Base-by-base conservation (phyloP, 2,888 invertebrate genomes). In the Hololepta plana region DNA sequence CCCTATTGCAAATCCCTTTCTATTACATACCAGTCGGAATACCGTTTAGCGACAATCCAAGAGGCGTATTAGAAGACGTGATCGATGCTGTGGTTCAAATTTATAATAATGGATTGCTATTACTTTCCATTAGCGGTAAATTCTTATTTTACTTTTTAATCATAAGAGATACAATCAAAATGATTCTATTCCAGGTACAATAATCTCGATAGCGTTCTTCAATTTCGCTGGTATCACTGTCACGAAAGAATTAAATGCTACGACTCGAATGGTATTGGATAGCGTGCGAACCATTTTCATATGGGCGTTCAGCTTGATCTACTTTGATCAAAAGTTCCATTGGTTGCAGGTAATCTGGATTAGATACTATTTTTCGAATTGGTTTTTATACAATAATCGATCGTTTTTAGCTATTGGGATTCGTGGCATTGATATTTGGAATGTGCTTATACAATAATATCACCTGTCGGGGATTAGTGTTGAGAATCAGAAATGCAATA, bases 211-310 rank as follows among this genome's bases (percentile, higher is more conserved):
- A 37, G 85, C 91, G 1, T 80, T 90, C 57, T 91, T 91, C 60
- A 90, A 87, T 52, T 91, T 82, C 52, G 74, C 85, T 35, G 88
- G 88, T 6, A 72, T 91, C 35, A 81, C 80, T 45, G 81, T 95
- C 3, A 87, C 90, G 1, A 93, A 91, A 56, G 85, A 90, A 51
- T 67, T 90, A 43, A 90, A 84, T 2, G 90, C 93, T 2, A 88
- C 87, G 0, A 84, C 85, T 3, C 63, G 90, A 35, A 81, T 88
- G 76, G 77, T 91, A 7, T 59, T 90, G 23, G 90, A 91, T 49
- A 80, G 79, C 26, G 62, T 37, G 37, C 63, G 91, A 35, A 87
- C 88, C 0, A 59, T 91, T 23, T 66, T 90, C n/a, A 81, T 93
- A 42, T 96, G 91, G 91, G 57, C 67, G 32, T 67, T 82, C 27